Evolutionary conservation across 2,797 vertebrate genomes (phyloP), one percentile per base, ranked within the genome.

Genomic region (Hydrocynus forskahlii): DNA sequence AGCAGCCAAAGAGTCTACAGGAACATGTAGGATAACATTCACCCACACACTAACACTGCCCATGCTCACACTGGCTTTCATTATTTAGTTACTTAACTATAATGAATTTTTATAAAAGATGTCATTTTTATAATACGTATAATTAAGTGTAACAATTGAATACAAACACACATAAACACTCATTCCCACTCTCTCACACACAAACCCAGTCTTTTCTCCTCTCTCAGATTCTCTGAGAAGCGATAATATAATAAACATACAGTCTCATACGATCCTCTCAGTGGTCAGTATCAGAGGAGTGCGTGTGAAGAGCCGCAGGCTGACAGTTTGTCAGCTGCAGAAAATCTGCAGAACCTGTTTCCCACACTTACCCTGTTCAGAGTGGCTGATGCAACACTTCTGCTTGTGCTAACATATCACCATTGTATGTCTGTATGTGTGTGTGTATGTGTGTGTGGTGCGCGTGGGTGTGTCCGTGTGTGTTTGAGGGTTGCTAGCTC

Each of bases 1-100:
- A 92, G 86, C 2, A 94, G 93, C 54, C 95, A 96, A 84, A 93
- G 92, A 77, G 84, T 95, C 64, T 97, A 97, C 89, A 95, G 85
- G 85, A 96, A 87, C 92, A 95, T 96, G 96, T 96, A 88, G 87
- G 93, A 87, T 14, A 66, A 4, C 1, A 45, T 45, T 6, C 21
- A 59, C 29, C 35, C 43, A 4, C 35, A 16, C n/a, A 1, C 45
- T 19, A 3, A 29, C 35, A 40, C 59, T 67, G 9, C 7, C 19
- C 2, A 19, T 43, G 35, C 40, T n/a, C 64, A 38, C 29, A 38
- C 14, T 64, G 5, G 35, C 38, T 6, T 64, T 35, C 16, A 21
- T 12, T 0, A 6, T 19, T 66, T 19, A 2, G 4, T 35, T 35
- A 35, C 35, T 35, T 35, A 35, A 35, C 35, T 35, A 35, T 35